Base-by-base conservation (phyloP, 1,140 invertebrate genomes). In the Temnothorax longispinosus region DNA sequence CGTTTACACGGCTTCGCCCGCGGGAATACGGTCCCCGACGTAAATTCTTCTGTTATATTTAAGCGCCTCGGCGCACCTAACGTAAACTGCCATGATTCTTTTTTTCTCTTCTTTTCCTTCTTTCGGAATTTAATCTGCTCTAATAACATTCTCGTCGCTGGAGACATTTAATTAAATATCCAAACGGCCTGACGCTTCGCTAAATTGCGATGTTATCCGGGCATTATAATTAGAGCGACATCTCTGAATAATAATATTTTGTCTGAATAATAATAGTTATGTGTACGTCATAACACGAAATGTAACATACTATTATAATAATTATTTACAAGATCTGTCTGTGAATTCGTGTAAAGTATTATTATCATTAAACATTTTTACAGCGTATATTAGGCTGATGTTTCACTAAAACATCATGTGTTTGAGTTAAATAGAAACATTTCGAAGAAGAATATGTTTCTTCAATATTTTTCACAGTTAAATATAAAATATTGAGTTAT, bases 141-240 rank as follows among this genome's bases (percentile, higher is more conserved):
- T 84, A 84, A 84, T 75, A 84, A 75, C 69, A 84, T 84, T 50
- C 69, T 62, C 80, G 54, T 84, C 69, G 41, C 69, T 18, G 54
- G 56, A 75, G 54, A 84, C 80, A 84, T 84, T 84, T 84, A 84
- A 84, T 84, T 84, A 84, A 84, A 84, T 84, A 75, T 75, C 54
- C 18, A 74, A 84, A 84, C 35, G 80, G 54, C 32, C 41, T 50
- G 80, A 75, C 54, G 27, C 41, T 75, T 84, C 27, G 41, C 41
- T 74, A 82, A 82, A 82, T 82, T 74, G 80, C 56, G 54, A 60
- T 38, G 27, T 75, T 84, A 84, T 60, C 67, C 80, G 27, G 54
- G 27, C 32, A 35, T 84, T 75, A 62, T 47, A 84, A 81, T 74
- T 74, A 74, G 62, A 21, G n/a, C 3, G 67, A 82, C 54, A 54